These are phyloP conservation scores for Jacana jacana DNA, from an alignment of 2,113 vertebrate genomes.

Conservation along the genomic window DNA sequence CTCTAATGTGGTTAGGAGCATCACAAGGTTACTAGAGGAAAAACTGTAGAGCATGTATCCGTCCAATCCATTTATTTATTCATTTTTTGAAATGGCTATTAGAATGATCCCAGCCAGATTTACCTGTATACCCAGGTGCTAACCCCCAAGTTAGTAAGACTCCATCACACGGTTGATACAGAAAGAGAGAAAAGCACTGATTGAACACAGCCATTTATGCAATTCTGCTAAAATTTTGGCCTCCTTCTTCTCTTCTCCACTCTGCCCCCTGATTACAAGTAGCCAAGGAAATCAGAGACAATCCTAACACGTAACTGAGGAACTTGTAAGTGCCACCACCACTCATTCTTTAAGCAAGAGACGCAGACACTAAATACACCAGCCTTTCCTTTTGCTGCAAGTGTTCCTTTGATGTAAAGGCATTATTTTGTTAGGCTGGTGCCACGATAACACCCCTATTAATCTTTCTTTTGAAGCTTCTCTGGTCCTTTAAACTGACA, in stretches of 20 bases:
- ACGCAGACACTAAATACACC: background rate
- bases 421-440: background rate
- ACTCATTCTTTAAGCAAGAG: background rate
- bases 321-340: background rate
- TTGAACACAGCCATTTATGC: background rate
- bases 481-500: background rate
- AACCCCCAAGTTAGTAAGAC: background rate
- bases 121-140: background rate
- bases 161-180: background rate
- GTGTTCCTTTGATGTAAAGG: background rate
- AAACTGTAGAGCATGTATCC: background rate
- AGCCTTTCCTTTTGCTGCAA: background rate
- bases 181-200: background rate
- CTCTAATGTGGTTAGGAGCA: background rate
- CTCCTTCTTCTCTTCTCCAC: background rate
- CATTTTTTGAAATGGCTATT: background rate
- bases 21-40: background rate
- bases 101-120: background rate
- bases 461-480: slow-evolving; percentile 9
- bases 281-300: background rate
- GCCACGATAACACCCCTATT: background rate
- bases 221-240: background rate
- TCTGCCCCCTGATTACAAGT: background rate
- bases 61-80: background rate
- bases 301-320: background rate